Percentiles rank a stretch among this genome's conserved stretches.
These are phyloP conservation scores for Limnephilus rhombicus DNA, from an alignment of 2,888 invertebrate genomes.

Conservation along the genomic window DNA sequence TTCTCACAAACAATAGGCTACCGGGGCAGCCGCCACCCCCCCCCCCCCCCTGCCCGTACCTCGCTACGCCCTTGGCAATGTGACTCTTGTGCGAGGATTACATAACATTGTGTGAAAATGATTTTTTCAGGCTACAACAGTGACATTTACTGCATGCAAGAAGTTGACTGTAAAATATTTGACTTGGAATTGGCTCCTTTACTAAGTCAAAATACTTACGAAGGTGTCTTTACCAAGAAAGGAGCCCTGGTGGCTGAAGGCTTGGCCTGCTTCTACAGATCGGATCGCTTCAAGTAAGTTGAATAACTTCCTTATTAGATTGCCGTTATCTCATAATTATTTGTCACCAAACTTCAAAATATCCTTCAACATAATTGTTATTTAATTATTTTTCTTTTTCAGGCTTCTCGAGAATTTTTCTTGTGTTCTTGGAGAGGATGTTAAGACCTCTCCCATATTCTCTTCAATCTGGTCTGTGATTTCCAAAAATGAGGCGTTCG, in stretches of 20 bases:
- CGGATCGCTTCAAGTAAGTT: slow-evolving; percentile 81
- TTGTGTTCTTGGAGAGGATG: slow-evolving; percentile 80
- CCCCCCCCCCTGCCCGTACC: no score
- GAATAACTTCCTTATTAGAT: not conserved
- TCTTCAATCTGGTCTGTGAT: slow-evolving; percentile 80
- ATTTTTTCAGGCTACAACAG: slow-evolving; percentile 87
- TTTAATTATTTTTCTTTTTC: slow-evolving; percentile 66
- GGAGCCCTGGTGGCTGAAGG: slow-evolving; percentile 89
- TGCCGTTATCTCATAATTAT: not conserved
- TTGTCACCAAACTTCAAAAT: not conserved
- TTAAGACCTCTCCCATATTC: slow-evolving; percentile 77
- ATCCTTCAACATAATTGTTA: not conserved
- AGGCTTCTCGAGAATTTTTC: slow-evolving; percentile 77
- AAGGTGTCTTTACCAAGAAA: slow-evolving; percentile 84
- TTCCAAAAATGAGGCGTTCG: slow-evolving; percentile 77
- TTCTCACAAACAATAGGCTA: no score
- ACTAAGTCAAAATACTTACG: slow-evolving; percentile 77
- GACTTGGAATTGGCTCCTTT: slow-evolving; percentile 81
- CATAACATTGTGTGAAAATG: not conserved
- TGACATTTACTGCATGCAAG: slow-evolving; percentile 94
- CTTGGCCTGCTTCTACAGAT: slow-evolving; percentile 86
- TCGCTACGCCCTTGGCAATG: no score
- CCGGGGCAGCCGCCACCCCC: no score
- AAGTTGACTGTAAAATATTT: slow-evolving; percentile 91
- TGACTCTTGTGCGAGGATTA: not conserved